Conservation (phyloP, 2,888 invertebrate genomes). For the Gordius sp. region DNA sequence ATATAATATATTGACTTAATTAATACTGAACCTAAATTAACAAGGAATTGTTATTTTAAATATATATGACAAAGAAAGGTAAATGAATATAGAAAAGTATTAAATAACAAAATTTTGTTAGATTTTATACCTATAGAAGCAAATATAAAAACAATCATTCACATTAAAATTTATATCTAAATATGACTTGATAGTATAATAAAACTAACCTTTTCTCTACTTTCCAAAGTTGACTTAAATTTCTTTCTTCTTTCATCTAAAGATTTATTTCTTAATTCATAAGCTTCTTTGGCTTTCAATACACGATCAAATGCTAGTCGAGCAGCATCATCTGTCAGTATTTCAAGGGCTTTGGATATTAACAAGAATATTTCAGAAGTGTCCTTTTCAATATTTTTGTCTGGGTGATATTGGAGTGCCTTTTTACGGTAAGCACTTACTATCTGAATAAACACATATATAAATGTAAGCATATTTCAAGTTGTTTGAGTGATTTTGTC, state of each 20-base stretch:
- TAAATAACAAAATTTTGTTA: too few species aligned
- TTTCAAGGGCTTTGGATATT: constrained; percentile 13
- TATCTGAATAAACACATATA: not conserved
- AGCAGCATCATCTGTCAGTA: constrained; percentile 6
- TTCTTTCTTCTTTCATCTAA: constrained; percentile 2
- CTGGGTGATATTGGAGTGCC: constrained; percentile 1
- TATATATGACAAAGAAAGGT: too few species aligned
- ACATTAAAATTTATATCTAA: too few species aligned
- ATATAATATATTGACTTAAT: too few species aligned
- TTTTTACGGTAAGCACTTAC: constrained; percentile 5
- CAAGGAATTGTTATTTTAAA: too few species aligned
- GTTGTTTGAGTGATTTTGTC: not conserved
- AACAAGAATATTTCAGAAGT: constrained; percentile 11
- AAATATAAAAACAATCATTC: too few species aligned
- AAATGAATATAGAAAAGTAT: too few species aligned
- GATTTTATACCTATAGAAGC: too few species aligned
- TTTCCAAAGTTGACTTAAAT: constrained; percentile 7
- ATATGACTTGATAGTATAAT: not conserved
- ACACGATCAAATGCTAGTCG: constrained; percentile 2
- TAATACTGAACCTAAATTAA: too few species aligned
- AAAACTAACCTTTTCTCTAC: not conserved
- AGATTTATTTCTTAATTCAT: not conserved
- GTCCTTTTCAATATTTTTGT: constrained; percentile 1
- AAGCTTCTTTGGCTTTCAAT: not conserved
- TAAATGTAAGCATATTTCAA: not conserved